These are phyloP conservation scores for Anguilla rostrata DNA, from an alignment of 2,113 vertebrate genomes.

Conservation along the genomic window DNA sequence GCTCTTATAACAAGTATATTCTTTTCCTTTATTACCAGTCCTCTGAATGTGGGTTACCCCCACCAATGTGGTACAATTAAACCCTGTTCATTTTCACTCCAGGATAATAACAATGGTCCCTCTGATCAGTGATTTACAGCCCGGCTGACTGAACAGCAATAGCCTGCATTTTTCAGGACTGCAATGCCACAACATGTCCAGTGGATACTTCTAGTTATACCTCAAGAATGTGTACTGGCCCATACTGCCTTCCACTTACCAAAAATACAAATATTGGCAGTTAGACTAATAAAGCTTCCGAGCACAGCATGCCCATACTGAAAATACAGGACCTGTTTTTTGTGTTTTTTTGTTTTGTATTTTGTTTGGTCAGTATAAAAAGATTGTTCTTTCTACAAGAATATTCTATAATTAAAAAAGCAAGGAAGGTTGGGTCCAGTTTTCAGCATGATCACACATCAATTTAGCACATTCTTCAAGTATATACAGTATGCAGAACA, in stretches of 20 bases:
- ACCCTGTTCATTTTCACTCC: conserved; percentile 37
- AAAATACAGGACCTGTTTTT: too few species aligned
- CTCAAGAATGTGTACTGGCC: conserved; percentile 32
- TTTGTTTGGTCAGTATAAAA: too few species aligned
- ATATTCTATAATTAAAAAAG: too few species aligned
- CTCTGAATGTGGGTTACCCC: conserved; percentile 28
- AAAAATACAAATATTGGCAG: conserved; percentile 9
- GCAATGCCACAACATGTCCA: conserved; percentile 32
- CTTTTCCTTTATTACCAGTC: conserved; percentile 14
- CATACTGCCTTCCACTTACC: neutral
- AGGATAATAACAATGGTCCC: conserved; percentile 32
- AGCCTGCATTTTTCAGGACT: conserved; percentile 27
- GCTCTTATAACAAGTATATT: neutral
- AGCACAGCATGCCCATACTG: too few species aligned
- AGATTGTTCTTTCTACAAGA: too few species aligned
- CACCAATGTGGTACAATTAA: conserved; percentile 32
- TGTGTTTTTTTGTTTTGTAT: too few species aligned
- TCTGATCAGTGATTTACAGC: conserved; percentile 42
- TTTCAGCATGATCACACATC: too few species aligned
- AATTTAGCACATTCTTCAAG: neutral
- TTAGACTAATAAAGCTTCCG: too few species aligned
- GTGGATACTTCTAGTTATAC: conserved; percentile 34
- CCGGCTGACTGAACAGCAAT: conserved; percentile 27
- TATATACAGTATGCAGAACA: neutral
- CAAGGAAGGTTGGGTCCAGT: too few species aligned